These are phyloP conservation scores for Bombyx mori DNA, from an alignment of 1,140 invertebrate species.

Conservation along the genomic window DNA sequence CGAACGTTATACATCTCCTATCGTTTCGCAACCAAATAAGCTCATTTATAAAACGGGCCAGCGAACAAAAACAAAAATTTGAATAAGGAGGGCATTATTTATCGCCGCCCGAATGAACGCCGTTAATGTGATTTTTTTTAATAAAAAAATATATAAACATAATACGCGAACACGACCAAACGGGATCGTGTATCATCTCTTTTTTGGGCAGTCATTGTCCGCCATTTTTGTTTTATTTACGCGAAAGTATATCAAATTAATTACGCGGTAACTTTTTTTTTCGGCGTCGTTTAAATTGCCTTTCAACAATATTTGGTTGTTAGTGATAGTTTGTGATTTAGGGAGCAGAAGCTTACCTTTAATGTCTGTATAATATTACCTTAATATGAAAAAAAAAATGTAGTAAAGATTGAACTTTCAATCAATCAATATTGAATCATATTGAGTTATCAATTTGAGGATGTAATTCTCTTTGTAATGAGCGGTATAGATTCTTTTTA, in stretches of 20 bases:
- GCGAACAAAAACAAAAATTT: conserved; percentile 69
- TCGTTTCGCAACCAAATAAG: conserved; percentile 66
- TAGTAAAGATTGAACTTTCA: no score
- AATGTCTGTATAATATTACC: no score
- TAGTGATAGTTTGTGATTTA: no score
- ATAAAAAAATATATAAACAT: conserved; percentile 48
- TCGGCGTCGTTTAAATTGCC: no score
- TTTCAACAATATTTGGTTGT: no score
- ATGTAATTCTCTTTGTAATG: no score
- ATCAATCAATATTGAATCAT: no score
- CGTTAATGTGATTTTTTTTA: conserved; percentile 69
- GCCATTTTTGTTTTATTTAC: conserved; percentile 56
- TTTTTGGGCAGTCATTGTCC: conserved; percentile 67
- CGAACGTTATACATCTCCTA: conserved; percentile 46
- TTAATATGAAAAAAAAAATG: no score
- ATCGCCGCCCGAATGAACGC: conserved; percentile 67
- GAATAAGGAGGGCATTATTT: conserved; percentile 70
- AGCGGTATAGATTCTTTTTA: no score
- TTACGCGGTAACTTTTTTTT: conserved; percentile 34
- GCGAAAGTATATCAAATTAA: conserved; percentile 57
- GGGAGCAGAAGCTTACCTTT: no score
- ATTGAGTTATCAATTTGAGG: no score
- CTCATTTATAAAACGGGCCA: conserved; percentile 64
- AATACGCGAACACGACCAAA: conserved; percentile 53
- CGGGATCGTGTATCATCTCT: conserved; percentile 67